These are phyloP conservation scores for Aleiodes leptofemur DNA, from an alignment of 2,888 invertebrate species.

Conservation along the genomic window DNA sequence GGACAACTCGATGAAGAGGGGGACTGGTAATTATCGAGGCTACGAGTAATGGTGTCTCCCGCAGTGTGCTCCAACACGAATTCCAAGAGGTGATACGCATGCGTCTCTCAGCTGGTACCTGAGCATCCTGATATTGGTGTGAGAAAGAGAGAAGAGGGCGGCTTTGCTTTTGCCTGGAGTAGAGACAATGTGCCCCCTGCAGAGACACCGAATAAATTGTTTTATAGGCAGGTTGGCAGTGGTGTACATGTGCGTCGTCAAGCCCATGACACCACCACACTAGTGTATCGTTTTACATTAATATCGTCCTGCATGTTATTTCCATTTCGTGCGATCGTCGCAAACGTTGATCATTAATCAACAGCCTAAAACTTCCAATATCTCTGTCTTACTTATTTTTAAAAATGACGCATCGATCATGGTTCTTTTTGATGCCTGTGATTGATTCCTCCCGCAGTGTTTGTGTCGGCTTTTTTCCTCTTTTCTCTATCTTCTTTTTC, in stretches of 20 bases:
- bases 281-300: conserved; percentile 4
- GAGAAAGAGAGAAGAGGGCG: conserved; percentile 51
- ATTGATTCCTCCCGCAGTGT: conserved; percentile 42
- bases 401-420: conserved; percentile 40
- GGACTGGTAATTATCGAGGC: conserved; percentile 68
- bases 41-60: conserved; percentile 60
- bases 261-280: conserved; percentile 24
- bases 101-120: conserved; percentile 54
- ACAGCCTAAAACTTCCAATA: conserved; percentile 16
- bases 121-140: conserved; percentile 19
- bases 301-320: conserved; percentile 34
- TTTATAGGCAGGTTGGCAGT: conserved; percentile 55
- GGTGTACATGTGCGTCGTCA: conserved; percentile 34
- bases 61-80: conserved; percentile 68
- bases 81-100: conserved; percentile 69
- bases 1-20: conserved; percentile 58
- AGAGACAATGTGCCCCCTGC: conserved; percentile 68
- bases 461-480: conserved; percentile 35
- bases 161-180: conserved; percentile 58
- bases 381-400: conserved; percentile 31
- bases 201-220: conserved; percentile 69
- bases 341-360: conserved; percentile 44
- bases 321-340: conserved; percentile 36
- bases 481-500: conserved; percentile 1
- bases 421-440: conserved; percentile 26